Percentiles rank a stretch among this genome's conserved stretches.
phyloP scores from a whole-genome alignment of 2,113 vertebrate genomes.

The Puffinus mauretanicus region DNA sequence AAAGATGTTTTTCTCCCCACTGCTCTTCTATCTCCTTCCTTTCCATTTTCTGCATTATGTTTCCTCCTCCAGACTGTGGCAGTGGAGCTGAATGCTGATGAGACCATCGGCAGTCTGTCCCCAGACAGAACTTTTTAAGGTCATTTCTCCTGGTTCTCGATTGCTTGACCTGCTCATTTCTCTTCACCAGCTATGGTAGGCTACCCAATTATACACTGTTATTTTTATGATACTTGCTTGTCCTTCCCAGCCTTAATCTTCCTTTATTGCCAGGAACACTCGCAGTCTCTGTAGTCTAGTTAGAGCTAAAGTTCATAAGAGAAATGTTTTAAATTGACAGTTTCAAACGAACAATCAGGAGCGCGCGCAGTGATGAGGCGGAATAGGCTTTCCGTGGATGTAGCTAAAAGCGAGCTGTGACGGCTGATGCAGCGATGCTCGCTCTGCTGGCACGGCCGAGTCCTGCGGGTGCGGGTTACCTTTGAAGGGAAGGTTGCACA shows the following conservation, averaged over 20 bases:
- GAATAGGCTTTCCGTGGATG: not conserved
- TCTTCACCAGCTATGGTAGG: constrained; percentile 1
- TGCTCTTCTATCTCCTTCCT: constrained; percentile 47
- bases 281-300: constrained; percentile 2
- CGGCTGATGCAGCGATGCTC: not conserved
- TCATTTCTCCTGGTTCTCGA: constrained; percentile 38
- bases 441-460: not conserved
- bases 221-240: constrained; percentile 34
- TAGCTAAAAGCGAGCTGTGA: accelerated
- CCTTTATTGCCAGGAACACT: constrained; percentile 4
- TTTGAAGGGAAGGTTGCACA: not conserved
- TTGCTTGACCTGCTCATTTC: constrained; percentile 27
- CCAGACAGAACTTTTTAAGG: constrained; percentile 56
- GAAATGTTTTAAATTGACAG: constrained; percentile 3
- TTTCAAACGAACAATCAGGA: not conserved
- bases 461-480: not conserved
- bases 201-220: constrained; percentile 33
- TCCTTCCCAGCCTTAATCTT: constrained; percentile 43
- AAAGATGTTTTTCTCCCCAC: constrained; percentile 53
- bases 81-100: constrained; percentile 67
- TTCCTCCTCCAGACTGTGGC: constrained; percentile 56
- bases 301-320: constrained; percentile 10
- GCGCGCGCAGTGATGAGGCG: accelerated
- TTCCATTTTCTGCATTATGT: constrained; percentile 45
- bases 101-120: constrained; percentile 23